Conservation (phyloP, 2,113 vertebrate species). For the Amphilophus citrinellus region DNA sequence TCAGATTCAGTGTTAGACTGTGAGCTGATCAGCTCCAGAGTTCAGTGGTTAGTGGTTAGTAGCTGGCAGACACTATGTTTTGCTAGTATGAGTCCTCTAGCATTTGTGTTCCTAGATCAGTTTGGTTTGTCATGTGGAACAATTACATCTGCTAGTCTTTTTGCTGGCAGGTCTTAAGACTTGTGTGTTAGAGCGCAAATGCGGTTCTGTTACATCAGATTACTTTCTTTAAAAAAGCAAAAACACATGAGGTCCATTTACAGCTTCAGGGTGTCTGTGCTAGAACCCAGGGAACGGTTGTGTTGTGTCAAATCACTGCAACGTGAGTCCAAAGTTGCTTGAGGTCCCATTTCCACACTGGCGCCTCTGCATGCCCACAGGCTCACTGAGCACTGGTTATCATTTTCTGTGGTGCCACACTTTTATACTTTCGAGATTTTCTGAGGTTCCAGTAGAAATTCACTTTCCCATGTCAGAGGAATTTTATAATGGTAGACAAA, state of each 20-base stretch:
- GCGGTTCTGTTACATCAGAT: slow-evolving; percentile 25
- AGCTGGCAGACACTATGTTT: neutral
- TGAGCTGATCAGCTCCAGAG: neutral
- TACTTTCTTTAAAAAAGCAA: slow-evolving; percentile 4
- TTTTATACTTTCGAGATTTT: slow-evolving; percentile 27
- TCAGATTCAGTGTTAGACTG: neutral
- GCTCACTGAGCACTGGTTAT: slow-evolving; percentile 29
- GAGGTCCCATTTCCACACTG: slow-evolving; percentile 45
- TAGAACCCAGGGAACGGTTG: slow-evolving; percentile 23
- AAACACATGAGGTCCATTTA: slow-evolving; percentile 10
- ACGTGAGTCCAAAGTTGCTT: slow-evolving; percentile 39
- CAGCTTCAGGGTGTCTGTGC: slow-evolving; percentile 17
- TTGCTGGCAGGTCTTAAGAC: neutral
- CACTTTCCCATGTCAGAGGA: slow-evolving; percentile 10
- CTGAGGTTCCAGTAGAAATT: slow-evolving; percentile 40
- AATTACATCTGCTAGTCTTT: slow-evolving; percentile 14
- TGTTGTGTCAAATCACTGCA: slow-evolving; percentile 52
- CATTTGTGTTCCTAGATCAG: slow-evolving; percentile 11
- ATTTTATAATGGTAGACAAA: slow-evolving; percentile 2
- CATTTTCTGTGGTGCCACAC: slow-evolving; percentile 33
- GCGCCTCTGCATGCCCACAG: slow-evolving; percentile 36
- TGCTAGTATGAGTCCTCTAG: neutral
- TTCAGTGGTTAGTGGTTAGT: slow-evolving; percentile 13
- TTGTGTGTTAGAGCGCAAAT: slow-evolving; percentile 16
- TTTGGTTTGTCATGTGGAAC: slow-evolving; percentile 2